Evolutionary conservation across 1,140 invertebrate species (phyloP), one percentile per base, ranked within the genome.

Genomic region (Temnothorax nylanderi): DNA sequence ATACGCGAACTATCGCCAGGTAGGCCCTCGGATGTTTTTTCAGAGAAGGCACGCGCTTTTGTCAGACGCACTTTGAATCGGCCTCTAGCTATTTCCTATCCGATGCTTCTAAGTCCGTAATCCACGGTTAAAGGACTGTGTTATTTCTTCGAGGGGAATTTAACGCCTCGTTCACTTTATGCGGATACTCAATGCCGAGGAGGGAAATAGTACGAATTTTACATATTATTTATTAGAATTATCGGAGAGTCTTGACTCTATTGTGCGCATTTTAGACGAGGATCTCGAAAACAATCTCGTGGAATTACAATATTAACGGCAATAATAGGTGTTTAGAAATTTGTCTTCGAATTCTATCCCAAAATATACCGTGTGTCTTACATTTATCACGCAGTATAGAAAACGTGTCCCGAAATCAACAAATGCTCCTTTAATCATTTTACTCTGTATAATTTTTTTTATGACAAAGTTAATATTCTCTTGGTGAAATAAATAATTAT

Each of bases 11-110:
- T 86, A 72, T 88, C 76, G 71, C 74, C 87, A 90, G 90, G 90
- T 91, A 90, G 78, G 16, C 78, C 47, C 51, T 88, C 65, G 91
- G 87, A 92, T 93, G 88, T 93, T 93, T 92, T 93, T 86, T 85
- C 87, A 93, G 72, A 82, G 41, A 13, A 49, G 77, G 67, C 44
- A 64, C 87, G 7, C 56, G 76, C 44, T 82, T 91, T 91, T 91
- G 89, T 91, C 44, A 78, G 51, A 32, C 72, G 47, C 32, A 87
- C 77, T 89, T 90, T 78, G 37, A 69, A 80, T 62, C 72, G 54
- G 72, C 10, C 86, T 58, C 56, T 34, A 78, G 75, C 75, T 44
- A 75, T 90, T 71, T 37, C 16, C 16, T 75, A 75, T 78, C 26
- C 26, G 47, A 62, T 34, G 72, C 65, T 72, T 26, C 60, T 82